Base-by-base conservation (phyloP, 2,113 vertebrate species). In the Theropithecus gelada region DNA sequence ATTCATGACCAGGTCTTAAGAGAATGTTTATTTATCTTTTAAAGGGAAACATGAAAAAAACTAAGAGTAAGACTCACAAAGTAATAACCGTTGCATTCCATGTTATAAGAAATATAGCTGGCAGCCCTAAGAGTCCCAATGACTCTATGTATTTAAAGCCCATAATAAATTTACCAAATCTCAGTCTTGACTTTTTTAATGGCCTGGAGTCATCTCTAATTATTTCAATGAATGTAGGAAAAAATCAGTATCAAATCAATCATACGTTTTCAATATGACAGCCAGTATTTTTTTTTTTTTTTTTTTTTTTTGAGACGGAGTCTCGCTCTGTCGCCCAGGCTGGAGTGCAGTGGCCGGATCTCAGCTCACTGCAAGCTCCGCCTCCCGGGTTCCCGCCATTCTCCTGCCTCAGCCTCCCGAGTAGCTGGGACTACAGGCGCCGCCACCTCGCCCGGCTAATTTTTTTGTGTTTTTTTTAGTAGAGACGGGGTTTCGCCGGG, bases 21-120 rank as follows among this genome's bases (percentile, higher is more conserved):
- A 50, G 76, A 81, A 96, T 93, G 50, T 94, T 97, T 91, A 88
- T 91, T 96, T 96, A 27, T 88, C 72, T 93, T 97, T 96, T 86
- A 89, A 93, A 86, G 88, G 14, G 66, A 94, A 94, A 88, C 38
- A 91, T 45, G 48, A 57, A 66, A 80, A 93, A 11, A 11, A 0
- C 18, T 72, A 93, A 52, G 18, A 88, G 11, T 90, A 83, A 90
- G 45, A 90, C 68, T 80, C 92, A 94, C 11, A 94, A 76, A 82
- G 7, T 45, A 90, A 95, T 82, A 88, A 70, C 18, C 52, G 52
- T 35, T 76, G 73, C 52, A 93, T 72, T 96, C 82, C 78, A 73
- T 45, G 38, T 91, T 85, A 90, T 90, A 91, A 95, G 57, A 93
- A 93, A 91, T 50, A 82, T 17, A 96, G 88, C 11, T 83, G 59